Base-by-base conservation (phyloP, 2,113 vertebrate genomes). In the Chionomys nivalis region DNA sequence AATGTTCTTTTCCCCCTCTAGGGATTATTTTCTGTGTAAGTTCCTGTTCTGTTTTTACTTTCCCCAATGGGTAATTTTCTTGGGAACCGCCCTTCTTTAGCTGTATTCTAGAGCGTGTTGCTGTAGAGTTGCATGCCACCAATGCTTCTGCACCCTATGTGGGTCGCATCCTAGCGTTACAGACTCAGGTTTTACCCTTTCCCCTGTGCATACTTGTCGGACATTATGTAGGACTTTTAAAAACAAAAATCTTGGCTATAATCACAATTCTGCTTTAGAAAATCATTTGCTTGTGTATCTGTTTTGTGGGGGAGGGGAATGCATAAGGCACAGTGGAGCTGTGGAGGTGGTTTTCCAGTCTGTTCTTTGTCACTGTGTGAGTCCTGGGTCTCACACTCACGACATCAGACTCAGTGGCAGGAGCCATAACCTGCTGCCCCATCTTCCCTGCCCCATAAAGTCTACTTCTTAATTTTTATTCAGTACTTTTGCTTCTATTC, bases 211-310 rank as follows among this genome's bases (percentile, higher is more conserved):
- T 19, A 31, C 6, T 44, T 89, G n/a, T 39, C 21, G 76, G 42
- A 21, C 3, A 39, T 89, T 93, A 65, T 78, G 47, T 21, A 75
- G 63, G 36, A 49, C 9, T 78, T 87, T 79, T 76, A 76, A 42
- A 90, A 78, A 23, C 42, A 90, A 92, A 91, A 79, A 58, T 42
- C 55, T 96, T 92, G 47, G 79, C 33, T 78, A 70, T 85, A 52
- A 13, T 83, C 31, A 70, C 66, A 3, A 16, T 63, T 89, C 23
- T 85, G 63, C 31, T 36, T 92, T 78, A 66, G 9, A 68, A 49
- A 87, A 36, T 17, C 26, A 47, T 66, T 66, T 47, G 21, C n/a
- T 68, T 68, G n/a, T 79, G 36, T 55, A 36, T 55, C 39, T 92
- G 4, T 52, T 44, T 36, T 79, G 26, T 47, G 28, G 9, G 3